Evolutionary conservation across 2,797 vertebrate species (phyloP).

Genomic region (Macrochelys suwanniensis): DNA sequence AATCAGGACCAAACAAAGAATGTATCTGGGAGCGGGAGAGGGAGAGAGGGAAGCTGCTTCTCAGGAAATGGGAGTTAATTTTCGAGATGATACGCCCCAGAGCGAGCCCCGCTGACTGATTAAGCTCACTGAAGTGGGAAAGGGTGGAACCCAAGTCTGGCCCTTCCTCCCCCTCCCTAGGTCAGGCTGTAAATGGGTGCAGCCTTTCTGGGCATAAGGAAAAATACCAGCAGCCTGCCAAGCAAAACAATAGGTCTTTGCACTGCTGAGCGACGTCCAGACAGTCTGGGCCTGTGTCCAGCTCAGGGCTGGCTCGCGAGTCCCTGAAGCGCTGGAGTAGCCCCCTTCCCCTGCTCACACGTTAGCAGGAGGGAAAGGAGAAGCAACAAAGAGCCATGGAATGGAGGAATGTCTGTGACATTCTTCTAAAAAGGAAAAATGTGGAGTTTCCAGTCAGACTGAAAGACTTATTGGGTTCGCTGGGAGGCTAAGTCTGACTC

Average conservation of each 20-base stretch:
- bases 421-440: conserved; percentile 86
- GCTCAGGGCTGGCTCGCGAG: conserved; percentile 68
- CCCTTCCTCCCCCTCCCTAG: conserved; percentile 82
- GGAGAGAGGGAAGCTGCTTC: neutral
- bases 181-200: conserved; percentile 74
- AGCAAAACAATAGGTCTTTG: conserved; percentile 86
- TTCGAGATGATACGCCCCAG: neutral
- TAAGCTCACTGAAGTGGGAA: conserved; percentile 79
- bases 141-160: conserved; percentile 75
- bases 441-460: conserved; percentile 82
- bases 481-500: conserved; percentile 77
- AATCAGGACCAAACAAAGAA: neutral
- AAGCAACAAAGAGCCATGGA: conserved; percentile 78
- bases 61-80: neutral
- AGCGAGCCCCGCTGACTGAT: neutral
- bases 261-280: conserved; percentile 86
- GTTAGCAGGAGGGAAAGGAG: conserved; percentile 73
- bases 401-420: conserved; percentile 80
- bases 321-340: conserved; percentile 79
- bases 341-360: conserved; percentile 63
- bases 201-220: conserved; percentile 79
- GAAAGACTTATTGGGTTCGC: conserved; percentile 82
- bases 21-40: neutral
- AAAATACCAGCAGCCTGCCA: conserved; percentile 85
- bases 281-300: conserved; percentile 87